Percentiles rank a stretch among this genome's conserved stretches.
Evolutionary conservation across 2,888 invertebrate species (phyloP).

Genomic region (Cataglyphis cursor): DNA sequence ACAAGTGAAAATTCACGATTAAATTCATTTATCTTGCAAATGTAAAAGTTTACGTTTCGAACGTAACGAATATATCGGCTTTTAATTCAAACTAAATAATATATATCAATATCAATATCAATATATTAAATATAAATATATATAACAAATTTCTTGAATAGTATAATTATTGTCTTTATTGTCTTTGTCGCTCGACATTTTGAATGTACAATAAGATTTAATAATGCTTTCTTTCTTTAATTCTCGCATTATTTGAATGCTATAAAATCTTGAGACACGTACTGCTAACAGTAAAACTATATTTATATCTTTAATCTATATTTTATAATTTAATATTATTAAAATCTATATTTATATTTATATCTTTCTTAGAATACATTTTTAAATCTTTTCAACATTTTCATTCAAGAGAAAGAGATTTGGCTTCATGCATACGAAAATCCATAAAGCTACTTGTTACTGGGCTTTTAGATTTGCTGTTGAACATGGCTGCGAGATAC

Average conservation of each 20-base stretch:
- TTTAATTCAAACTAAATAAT: background rate
- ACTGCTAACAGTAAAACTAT: background rate
- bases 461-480: background rate
- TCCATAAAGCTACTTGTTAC: background rate
- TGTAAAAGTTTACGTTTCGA: background rate
- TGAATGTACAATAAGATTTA: background rate
- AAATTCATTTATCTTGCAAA: conserved; percentile 23
- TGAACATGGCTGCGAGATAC: conserved; percentile 2
- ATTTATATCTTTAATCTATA: too few relatives aligned
- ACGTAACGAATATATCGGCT: background rate
- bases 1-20: conserved; percentile 38
- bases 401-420: background rate
- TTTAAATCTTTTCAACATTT: background rate
- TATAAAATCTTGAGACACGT: background rate
- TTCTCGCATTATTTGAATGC: background rate
- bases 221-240: background rate
- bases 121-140: background rate
- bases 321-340: too few relatives aligned
- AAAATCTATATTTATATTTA: too few relatives aligned
- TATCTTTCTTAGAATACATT: background rate
- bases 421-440: background rate
- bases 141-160: background rate
- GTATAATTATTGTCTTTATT: background rate
- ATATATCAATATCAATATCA: background rate
- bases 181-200: background rate